Base-by-base conservation (phyloP, 2,113 vertebrate genomes). In the Oceanodroma tethys region DNA sequence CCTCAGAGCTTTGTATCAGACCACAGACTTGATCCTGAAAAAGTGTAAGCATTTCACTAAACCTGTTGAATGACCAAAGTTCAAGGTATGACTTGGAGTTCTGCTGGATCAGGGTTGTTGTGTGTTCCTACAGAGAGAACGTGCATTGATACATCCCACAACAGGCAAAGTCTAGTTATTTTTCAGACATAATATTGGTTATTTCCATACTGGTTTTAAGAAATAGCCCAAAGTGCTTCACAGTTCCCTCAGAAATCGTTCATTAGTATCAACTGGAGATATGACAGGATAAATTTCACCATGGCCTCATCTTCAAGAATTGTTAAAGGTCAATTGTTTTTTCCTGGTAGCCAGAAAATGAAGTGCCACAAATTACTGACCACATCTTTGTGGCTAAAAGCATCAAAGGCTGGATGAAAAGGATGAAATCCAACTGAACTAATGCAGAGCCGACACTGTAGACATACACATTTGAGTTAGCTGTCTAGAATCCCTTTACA, bases 191-290 rank as follows among this genome's bases (percentile, higher is more conserved):
- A 43, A 11, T 34, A 6, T 5, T 4, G 4, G 10, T 25, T 85
- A 38, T 65, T 79, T 36, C 21, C 38, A 65, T 10, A 19, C 1
- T 0, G 0, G 2, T 73, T 84, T 42, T 82, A 59, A 92, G 36
- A 71, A 93, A 55, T 2, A 47, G 20, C 10, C 10, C 13, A 38
- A 72, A 84, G 13, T 17, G 4, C 1, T 86, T 58, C 55, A 60
- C 21, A 65, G 7, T 29, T 80, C 22, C 30, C 23, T 76, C 62
- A 76, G 48, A 55, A 92, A 67, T 25, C 5, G 14, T 73, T 91
- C 20, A 32, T 47, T 36, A 55, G 4, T 58, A 50, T 58, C 42
- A 74, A 1, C 11, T 36, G 50, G 25, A 81, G 5, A 56, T 30
- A 60, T 23, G 32, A 43, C 4, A 74, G 4, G 18, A 47, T 40